Base-by-base conservation (phyloP, 2,888 invertebrate species). In the Gastracanthus pulcherrimus region DNA sequence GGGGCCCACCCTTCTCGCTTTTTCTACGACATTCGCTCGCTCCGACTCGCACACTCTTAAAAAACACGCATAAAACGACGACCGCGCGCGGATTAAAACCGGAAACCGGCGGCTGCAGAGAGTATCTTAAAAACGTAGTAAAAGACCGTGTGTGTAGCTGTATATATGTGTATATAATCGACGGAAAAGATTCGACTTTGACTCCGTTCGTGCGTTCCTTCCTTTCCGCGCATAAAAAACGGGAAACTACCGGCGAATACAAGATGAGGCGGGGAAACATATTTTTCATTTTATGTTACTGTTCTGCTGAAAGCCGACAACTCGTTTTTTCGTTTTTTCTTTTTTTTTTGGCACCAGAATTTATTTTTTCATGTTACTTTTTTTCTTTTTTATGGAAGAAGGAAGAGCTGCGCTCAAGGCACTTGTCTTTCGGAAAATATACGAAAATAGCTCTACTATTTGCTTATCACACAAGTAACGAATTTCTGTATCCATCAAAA, bases 371-470 rank as follows among this genome's bases (percentile, higher is more conserved):
- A 55, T 70, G 41, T 60, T 36, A 13, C 34, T 58, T 31, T 41
- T 41, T 19, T 51, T 51, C 34, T 58, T 13, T 6, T n/a, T 36
- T 11, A 69, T 51, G 60, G 45, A 76, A 67, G 48, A 71, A 62
- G 29, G 26, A 81, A 67, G 70, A 82, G 78, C 82, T 82, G 82
- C 82, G 78, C 78, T 82, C 36, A 82, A 82, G 82, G 82, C 82
- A 82, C 82, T 81, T 81, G 72, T 60, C 69, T 81, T 77, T 67
- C 36, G 51, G 60, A 60, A 60, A 76, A 74, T 74, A 76, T 64
- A 34, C 5, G 34, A 76, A 66, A 55, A 72, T 60, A 60, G 11
- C 34, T 69, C 19, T 23, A 70, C 70, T 70, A 48, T 55, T 19
- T 72, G 16, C 29, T 67, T 41, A 34, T 55, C 51, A 16, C 51